Percentiles rank a stretch among this genome's conserved stretches.
Evolutionary conservation across 1,140 invertebrate genomes (phyloP).

Genomic region (Cheumatopsyche charites): DNA sequence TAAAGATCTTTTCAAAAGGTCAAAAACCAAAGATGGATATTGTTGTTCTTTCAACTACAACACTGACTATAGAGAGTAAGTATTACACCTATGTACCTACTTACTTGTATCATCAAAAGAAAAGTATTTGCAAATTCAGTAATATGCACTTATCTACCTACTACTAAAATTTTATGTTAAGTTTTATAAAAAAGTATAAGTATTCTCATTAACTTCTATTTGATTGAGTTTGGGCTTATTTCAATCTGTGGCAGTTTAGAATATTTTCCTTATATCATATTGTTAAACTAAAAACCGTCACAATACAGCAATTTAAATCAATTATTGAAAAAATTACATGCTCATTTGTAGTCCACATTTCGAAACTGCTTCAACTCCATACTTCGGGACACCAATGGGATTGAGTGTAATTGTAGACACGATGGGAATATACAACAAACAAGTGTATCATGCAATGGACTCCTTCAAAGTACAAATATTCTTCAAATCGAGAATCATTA

Average conservation of each 20-base stretch:
- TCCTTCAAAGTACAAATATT: slow-evolving; percentile 41
- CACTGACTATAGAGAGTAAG: slow-evolving; percentile 37
- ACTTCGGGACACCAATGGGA: slow-evolving; percentile 56
- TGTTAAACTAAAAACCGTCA: too few species aligned
- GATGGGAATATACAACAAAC: slow-evolving; percentile 50
- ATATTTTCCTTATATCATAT: too few species aligned
- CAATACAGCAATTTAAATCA: too few species aligned
- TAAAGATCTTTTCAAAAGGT: slow-evolving; percentile 52
- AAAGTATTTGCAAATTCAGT: too few species aligned
- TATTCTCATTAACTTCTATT: too few species aligned
- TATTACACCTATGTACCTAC: neutral
- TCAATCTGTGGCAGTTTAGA: too few species aligned
- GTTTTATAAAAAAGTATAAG: too few species aligned
- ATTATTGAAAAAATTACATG: neutral
- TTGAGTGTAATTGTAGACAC: slow-evolving; percentile 54
- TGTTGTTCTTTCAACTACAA: slow-evolving; percentile 61
- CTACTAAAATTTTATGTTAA: too few species aligned
- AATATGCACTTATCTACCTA: too few species aligned
- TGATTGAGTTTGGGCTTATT: too few species aligned
- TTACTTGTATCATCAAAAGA: too few species aligned
- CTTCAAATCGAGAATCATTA: too few species aligned
- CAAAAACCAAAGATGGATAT: slow-evolving; percentile 55
- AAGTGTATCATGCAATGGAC: slow-evolving; percentile 49
- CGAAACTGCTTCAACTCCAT: slow-evolving; percentile 46
- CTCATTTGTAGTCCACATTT: slow-evolving; percentile 43